Evolutionary conservation across 2,888 invertebrate species (phyloP).

Genomic region (Oxystoma pomonae): DNA sequence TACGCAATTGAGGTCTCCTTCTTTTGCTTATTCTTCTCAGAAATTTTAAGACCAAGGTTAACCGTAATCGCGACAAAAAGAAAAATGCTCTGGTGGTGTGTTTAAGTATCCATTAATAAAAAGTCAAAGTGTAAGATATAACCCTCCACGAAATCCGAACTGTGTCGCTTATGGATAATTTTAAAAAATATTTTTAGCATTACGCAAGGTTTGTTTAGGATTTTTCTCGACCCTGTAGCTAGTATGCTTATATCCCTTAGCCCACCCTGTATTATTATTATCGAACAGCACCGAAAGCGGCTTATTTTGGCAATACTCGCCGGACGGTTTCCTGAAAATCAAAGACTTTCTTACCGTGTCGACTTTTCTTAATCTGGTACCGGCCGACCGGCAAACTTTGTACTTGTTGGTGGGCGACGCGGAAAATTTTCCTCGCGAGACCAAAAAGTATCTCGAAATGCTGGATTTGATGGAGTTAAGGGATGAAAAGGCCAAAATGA

Average conservation of each 20-base stretch:
- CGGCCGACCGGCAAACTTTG: slow-evolving; percentile 11
- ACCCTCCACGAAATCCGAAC: too few relatives aligned
- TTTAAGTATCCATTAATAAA: too few relatives aligned
- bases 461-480: slow-evolving; percentile 28
- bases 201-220: too few relatives aligned
- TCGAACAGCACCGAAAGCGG: neutral
- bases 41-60: too few relatives aligned
- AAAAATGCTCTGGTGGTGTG: too few relatives aligned
- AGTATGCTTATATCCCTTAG: neutral
- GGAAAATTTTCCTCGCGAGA: slow-evolving; percentile 27
- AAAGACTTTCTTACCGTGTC: slow-evolving; percentile 31
- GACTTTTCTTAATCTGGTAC: slow-evolving; percentile 28
- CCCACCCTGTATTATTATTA: neutral
- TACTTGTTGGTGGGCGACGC: slow-evolving; percentile 30
- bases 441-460: slow-evolving; percentile 28
- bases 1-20: too few relatives aligned
- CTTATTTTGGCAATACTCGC: slow-evolving; percentile 34
- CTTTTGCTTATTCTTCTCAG: too few relatives aligned
- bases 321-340: slow-evolving; percentile 29
- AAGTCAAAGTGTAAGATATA: too few relatives aligned
- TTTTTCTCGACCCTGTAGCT: neutral
- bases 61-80: too few relatives aligned
- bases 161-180: too few relatives aligned
- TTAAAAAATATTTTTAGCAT: too few relatives aligned
- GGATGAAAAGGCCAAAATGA: slow-evolving; percentile 22